Conservation (phyloP, 2,113 vertebrate genomes). For the Corythornis vintsioides region DNA sequence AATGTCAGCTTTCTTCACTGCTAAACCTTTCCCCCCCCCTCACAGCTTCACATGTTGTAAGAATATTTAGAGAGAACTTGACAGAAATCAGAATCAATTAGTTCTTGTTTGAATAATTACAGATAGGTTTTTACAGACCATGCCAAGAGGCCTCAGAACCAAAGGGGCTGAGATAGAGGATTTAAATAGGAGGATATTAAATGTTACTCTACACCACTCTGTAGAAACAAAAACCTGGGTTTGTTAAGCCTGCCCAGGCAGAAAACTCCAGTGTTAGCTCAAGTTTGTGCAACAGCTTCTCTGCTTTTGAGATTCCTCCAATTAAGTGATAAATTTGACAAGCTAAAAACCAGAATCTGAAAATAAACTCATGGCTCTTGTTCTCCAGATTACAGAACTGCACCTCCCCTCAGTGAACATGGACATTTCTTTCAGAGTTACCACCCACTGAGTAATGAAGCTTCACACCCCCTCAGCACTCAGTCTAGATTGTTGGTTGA, state of each 20-base stretch:
- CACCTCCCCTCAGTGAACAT: accelerated
- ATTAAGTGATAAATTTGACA: not conserved
- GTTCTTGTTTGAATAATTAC: not conserved
- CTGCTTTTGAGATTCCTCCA: not conserved
- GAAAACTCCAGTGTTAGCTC: not conserved
- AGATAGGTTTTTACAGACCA: not conserved
- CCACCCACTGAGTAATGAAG: not conserved
- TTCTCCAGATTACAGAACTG: not conserved
- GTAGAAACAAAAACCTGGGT: not conserved
- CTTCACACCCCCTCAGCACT: not conserved
- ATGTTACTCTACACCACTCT: not conserved
- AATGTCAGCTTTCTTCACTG: not conserved
- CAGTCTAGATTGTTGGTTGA: not conserved
- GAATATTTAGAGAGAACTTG: not conserved
- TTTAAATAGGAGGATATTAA: not conserved
- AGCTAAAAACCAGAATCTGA: not conserved
- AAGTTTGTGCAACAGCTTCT: not conserved
- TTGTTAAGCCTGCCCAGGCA: not conserved
- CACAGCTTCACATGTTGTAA: not conserved
- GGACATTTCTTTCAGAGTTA: not conserved
- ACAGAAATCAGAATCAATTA: not conserved
- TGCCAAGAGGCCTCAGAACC: not conserved
- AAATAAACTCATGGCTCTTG: not conserved
- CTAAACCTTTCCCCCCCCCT: not conserved
- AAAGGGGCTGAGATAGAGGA: not conserved